A percentile compares a stretch with the other conserved stretches of the same genome.
Evolutionary conservation across 2,113 vertebrate species (phyloP).

Genomic region (Sciurus niger): DNA sequence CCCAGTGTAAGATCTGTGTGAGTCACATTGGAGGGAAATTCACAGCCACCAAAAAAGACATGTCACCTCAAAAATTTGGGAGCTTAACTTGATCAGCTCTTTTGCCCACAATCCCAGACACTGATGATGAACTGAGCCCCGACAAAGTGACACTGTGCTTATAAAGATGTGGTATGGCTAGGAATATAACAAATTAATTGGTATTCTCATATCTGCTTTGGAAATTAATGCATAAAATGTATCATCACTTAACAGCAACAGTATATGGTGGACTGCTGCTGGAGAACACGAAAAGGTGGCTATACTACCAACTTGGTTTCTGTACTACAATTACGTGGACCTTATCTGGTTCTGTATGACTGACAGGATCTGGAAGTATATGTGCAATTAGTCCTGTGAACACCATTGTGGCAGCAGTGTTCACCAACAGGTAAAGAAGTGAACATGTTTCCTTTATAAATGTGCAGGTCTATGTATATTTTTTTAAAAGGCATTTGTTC

Average conservation of each 20-base stretch:
- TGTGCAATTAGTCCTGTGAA: too few relatives aligned
- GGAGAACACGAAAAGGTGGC: too few relatives aligned
- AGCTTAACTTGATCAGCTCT: constrained; percentile 97
- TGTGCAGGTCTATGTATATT: not conserved
- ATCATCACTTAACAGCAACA: constrained; percentile 32
- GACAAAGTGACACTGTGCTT: constrained; percentile 94
- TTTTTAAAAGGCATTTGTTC: constrained; percentile 38
- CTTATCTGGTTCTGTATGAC: too few relatives aligned
- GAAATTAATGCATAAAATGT: constrained; percentile 66
- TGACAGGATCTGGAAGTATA: too few relatives aligned
- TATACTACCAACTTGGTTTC: too few relatives aligned
- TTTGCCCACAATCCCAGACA: constrained; percentile 19
- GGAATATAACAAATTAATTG: not conserved
- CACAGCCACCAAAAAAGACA: constrained; percentile 95
- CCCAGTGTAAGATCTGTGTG: constrained; percentile 95
- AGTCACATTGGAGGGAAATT: constrained; percentile 99
- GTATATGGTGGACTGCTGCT: not conserved
- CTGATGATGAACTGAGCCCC: constrained; percentile 89
- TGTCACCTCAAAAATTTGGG: constrained; percentile 96
- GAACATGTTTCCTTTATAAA: constrained; percentile 9
- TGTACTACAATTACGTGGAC: too few relatives aligned
- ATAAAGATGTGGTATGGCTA: constrained; percentile 83
- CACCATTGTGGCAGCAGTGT: not conserved
- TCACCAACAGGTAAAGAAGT: too few relatives aligned
- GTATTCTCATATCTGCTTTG: constrained; percentile 48